Conservation (phyloP, 2,888 invertebrate genomes). For the Ommatoiulus sabulosus region DNA sequence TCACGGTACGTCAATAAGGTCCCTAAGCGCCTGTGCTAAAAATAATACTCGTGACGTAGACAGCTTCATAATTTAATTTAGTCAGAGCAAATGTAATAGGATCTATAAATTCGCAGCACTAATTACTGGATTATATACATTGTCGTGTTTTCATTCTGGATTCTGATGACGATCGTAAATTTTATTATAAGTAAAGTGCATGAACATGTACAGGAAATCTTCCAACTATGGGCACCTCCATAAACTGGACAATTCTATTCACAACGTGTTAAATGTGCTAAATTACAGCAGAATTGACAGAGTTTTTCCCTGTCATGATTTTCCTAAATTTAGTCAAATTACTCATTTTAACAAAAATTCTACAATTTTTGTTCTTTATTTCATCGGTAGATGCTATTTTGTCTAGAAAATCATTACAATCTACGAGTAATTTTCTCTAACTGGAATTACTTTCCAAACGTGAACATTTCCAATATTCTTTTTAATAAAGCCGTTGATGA, state of each 20-base stretch:
- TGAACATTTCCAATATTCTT: no score
- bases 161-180: not conserved
- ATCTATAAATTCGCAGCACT: not conserved
- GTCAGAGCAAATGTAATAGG: not conserved
- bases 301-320: not conserved
- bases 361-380: no score
- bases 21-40: not conserved
- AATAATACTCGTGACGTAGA: not conserved
- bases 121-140: not conserved
- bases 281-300: not conserved
- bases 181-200: not conserved
- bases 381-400: no score
- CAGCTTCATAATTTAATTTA: slow-evolving; percentile 6
- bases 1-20: not conserved
- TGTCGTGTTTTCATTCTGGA: not conserved
- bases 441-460: no score
- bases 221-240: not conserved
- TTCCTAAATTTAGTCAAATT: not conserved
- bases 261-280: not conserved
- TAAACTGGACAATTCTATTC: not conserved
- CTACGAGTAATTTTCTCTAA: no score
- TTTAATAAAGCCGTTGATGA: no score
- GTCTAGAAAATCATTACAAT: no score
- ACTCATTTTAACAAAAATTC: not conserved
- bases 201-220: not conserved